Base-by-base conservation (phyloP, 2,797 vertebrate species). In the Acrossocheilus fasciatus region DNA sequence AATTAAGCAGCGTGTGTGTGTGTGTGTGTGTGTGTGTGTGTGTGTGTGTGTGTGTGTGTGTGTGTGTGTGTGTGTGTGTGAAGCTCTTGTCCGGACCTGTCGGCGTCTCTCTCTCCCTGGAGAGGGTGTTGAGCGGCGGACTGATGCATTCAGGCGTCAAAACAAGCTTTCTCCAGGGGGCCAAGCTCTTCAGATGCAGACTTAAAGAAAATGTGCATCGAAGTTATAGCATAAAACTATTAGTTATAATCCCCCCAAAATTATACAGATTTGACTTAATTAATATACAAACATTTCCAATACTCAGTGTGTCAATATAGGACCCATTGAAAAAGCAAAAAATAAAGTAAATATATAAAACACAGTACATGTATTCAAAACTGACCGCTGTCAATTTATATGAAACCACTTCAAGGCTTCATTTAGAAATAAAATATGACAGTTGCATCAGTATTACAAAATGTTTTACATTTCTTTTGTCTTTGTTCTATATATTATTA, bases 21-120 rank as follows among this genome's bases (percentile, higher is more conserved):
- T 73, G 64, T 70, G 59, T 70, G 75, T 75, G 69, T 66, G 54
- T 70, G 80, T 59, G 74, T 74, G 82, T 64, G 66, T 17, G 75
- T 3, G 78, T 17, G 54, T 50, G 34, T 36, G 47, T 26, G 81
- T 70, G 80, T 59, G 74, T 74, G 82, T 64, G 66, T 17, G 75
- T 3, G 78, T 17, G 54, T 50, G 34, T 36, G 66, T 17, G 75
- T 3, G 78, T 17, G 54, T 50, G 34, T 36, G 47, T 26, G 81
- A 41, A 30, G 79, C 54, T 74, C 89, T 57, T 89, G 91, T 77
- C 84, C 80, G 52, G 88, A 93, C 93, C 93, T 94, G 92, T 89
- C 36, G 87, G 91, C 70, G 89, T 90, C 84, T 89, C 83, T 82
- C 36, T 64, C 43, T 85, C 66, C 64, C 75, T 76, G 52, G 82